Evolutionary conservation across 1,140 invertebrate species (phyloP), one percentile per base, ranked within the genome.

Genomic region (Polypedilum vanderplanki): DNA sequence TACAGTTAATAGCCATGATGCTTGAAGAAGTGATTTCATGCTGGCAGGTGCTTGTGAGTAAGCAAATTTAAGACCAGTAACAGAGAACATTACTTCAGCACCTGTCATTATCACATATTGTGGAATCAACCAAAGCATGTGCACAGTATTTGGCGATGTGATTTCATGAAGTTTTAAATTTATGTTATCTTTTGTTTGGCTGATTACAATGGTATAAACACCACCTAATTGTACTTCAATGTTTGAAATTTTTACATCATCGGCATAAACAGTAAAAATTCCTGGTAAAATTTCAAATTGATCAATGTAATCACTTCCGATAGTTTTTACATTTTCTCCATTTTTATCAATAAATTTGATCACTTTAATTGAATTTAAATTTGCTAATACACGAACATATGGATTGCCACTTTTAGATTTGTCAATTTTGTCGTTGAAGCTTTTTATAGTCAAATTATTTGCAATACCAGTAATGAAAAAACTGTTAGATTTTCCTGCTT

Each of bases 1-100:
- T 7, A 92, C 91, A 0, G 95, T 96, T 0, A 98, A 80, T 33
- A 97, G 84, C 93, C 95, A 98, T 1, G 88, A 87, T 5, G 96
- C 94, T 80, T 94, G 91, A 24, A 99, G 81, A 0, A 98, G 88
- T 0, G 95, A 93, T 80, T 96, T 98, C 95, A 98, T 97, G 76
- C 89, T 91, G n/a, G 84, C 81, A 0, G 96, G 96, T 0, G 95
- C 92, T 87, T 97, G 89, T 7, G 90, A 90, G 81, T 97, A 98
- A 0, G 94, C 93, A 83, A 98, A 98, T 78, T 96, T 92, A 9
- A 97, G 85, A 9, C 95, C 96, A 0, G 94, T 97, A 15, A 98
- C 88, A 0, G 92, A 94, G 81, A 97, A 97, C 85, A 98, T 89
- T 24, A 98, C 93, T 83, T 90, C 85, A 0, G 87, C 95, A 77